phyloP scores from a whole-genome alignment of 1,140 invertebrate genomes.

The Drosophila lowei region DNA sequence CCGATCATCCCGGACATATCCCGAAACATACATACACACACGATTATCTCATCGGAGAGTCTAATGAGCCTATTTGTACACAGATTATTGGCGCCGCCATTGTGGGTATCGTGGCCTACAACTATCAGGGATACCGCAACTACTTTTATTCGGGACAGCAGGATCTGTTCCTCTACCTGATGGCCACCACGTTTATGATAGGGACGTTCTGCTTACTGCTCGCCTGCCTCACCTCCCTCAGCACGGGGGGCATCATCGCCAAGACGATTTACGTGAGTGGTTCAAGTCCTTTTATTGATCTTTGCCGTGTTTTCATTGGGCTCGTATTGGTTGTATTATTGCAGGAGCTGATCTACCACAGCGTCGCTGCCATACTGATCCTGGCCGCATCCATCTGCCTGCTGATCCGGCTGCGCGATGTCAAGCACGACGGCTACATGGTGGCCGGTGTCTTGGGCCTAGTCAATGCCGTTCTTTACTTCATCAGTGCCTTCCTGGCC shows the following conservation, averaged over 20 bases:
- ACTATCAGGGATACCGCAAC: constrained; percentile 82
- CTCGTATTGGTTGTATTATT: neutral
- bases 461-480: constrained; percentile 88
- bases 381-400: constrained; percentile 87
- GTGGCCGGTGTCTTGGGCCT: constrained; percentile 89
- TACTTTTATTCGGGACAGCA: constrained; percentile 80
- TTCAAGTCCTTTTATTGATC: neutral
- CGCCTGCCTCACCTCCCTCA: constrained; percentile 89
- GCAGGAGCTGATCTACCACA: constrained; percentile 92
- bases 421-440: constrained; percentile 86
- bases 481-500: constrained; percentile 89
- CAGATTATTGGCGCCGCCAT: constrained; percentile 89
- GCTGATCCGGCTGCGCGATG: constrained; percentile 84
- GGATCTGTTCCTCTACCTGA: constrained; percentile 89
- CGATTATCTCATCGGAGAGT: neutral
- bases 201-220: constrained; percentile 89
- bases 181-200: constrained; percentile 87
- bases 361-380: constrained; percentile 87
- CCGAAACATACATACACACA: neutral
- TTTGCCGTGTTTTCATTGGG: neutral
- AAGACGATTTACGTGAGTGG: constrained; percentile 93
- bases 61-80: constrained; percentile 62
- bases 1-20: constrained; percentile 29
- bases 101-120: constrained; percentile 87
- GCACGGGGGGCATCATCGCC: constrained; percentile 90